phyloP scores from a whole-genome alignment of 1,140 invertebrate species.

The Bombyx mandarina region DNA sequence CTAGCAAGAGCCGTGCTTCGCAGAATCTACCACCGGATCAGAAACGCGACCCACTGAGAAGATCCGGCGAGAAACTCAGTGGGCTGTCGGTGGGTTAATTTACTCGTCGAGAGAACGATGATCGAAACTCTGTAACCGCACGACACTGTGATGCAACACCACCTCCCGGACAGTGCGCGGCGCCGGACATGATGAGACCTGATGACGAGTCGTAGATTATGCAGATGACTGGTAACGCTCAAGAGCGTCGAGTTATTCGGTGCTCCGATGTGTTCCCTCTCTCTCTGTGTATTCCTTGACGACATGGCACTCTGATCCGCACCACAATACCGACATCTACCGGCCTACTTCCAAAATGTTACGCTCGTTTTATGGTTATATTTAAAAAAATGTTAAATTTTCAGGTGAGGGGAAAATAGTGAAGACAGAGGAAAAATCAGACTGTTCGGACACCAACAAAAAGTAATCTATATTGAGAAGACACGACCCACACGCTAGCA shows the following conservation, averaged over 20 bases:
- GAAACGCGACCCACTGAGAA: too few species aligned
- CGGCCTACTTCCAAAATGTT: not conserved
- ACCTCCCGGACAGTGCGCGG: too few species aligned
- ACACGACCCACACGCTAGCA: not conserved
- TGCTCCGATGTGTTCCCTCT: conserved; percentile 1
- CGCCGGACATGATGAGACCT: conserved; percentile 26
- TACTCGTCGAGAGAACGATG: too few species aligned
- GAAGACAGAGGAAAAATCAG: conserved; percentile 65
- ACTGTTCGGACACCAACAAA: conserved; percentile 32
- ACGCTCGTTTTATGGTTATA: not conserved
- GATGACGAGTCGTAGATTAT: conserved; percentile 34
- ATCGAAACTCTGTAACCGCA: too few species aligned
- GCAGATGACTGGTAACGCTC: not conserved
- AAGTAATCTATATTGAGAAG: too few species aligned
- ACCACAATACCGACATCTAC: not conserved
- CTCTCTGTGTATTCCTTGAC: conserved; percentile 9
- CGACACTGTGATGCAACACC: too few species aligned
- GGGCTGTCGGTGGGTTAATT: too few species aligned
- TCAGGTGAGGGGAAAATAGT: conserved; percentile 66
- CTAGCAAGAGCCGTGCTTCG: too few species aligned
- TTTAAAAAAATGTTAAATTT: conserved; percentile 10
- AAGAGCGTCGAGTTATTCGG: conserved; percentile 22
- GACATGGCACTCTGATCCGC: conserved; percentile 32
- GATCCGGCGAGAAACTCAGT: too few species aligned
- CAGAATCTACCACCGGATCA: too few species aligned